These are phyloP conservation scores for Drosophila baimaii DNA, from an alignment of 1,140 invertebrate species.

Conservation along the genomic window DNA sequence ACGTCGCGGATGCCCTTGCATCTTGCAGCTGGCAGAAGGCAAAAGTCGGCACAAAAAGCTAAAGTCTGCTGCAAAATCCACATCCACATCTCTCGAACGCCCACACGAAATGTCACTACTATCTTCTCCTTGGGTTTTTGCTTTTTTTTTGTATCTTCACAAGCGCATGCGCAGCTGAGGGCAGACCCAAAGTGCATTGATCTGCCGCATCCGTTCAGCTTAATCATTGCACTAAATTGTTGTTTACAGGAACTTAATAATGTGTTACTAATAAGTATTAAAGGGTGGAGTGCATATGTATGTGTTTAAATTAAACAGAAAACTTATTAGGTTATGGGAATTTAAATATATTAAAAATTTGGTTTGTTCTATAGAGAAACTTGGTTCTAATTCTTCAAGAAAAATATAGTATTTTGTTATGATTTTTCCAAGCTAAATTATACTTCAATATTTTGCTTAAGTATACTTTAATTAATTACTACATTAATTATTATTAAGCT, in stretches of 20 bases:
- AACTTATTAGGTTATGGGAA: neutral
- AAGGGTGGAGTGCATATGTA: neutral
- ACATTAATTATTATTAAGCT: too few relatives aligned
- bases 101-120: slow-evolving; percentile 55
- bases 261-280: neutral
- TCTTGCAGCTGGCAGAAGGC: slow-evolving; percentile 41
- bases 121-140: slow-evolving; percentile 15
- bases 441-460: too few relatives aligned
- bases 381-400: neutral
- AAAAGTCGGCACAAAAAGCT: neutral
- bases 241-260: slow-evolving; percentile 7
- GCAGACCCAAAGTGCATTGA: slow-evolving; percentile 35
- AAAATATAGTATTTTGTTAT: neutral
- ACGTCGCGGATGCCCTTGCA: slow-evolving; percentile 52
- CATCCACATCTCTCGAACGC: slow-evolving; percentile 42
- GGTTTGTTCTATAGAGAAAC: neutral
- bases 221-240: slow-evolving; percentile 4
- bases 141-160: neutral
- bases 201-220: slow-evolving; percentile 12
- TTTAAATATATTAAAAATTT: neutral
- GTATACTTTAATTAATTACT: too few relatives aligned
- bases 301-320: neutral
- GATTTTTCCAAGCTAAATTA: too few relatives aligned
- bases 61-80: slow-evolving; percentile 31
- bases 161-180: slow-evolving; percentile 24